Conservation (phyloP, 2,797 vertebrate species). For the Natrix natrix region DNA sequence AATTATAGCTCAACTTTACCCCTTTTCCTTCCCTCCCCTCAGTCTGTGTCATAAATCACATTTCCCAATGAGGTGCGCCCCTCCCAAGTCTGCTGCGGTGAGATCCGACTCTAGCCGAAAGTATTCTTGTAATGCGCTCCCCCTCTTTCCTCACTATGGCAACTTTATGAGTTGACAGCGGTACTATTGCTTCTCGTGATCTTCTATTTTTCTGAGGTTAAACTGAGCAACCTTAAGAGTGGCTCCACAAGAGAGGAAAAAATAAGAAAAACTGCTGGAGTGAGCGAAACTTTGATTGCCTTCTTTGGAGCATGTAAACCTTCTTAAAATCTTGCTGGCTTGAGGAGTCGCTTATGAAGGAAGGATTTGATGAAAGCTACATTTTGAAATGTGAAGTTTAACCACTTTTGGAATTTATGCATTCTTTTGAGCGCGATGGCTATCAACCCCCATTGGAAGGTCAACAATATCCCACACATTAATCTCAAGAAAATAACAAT, state of each 20-base stretch:
- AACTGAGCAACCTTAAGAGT: not conserved
- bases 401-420: not conserved
- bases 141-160: too few species aligned
- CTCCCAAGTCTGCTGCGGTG: too few species aligned
- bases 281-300: not conserved
- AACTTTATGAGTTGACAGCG: too few species aligned
- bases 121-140: too few species aligned
- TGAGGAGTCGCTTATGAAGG: not conserved
- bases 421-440: not conserved
- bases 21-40: too few species aligned
- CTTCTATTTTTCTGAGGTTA: not conserved
- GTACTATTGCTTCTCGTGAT: too few species aligned
- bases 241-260: not conserved
- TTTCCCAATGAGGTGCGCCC: too few species aligned
- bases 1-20: too few species aligned
- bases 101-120: too few species aligned
- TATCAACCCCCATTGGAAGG: not conserved
- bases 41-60: too few species aligned
- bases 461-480: not conserved
- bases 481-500: not conserved
- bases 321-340: conserved; percentile 9
- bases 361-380: conserved; percentile 6
- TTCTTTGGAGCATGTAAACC: not conserved
- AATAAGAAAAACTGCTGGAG: not conserved
- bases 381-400: not conserved